phyloP scores from a whole-genome alignment of 1,140 invertebrate genomes.

The Mactra quadrangularis region DNA sequence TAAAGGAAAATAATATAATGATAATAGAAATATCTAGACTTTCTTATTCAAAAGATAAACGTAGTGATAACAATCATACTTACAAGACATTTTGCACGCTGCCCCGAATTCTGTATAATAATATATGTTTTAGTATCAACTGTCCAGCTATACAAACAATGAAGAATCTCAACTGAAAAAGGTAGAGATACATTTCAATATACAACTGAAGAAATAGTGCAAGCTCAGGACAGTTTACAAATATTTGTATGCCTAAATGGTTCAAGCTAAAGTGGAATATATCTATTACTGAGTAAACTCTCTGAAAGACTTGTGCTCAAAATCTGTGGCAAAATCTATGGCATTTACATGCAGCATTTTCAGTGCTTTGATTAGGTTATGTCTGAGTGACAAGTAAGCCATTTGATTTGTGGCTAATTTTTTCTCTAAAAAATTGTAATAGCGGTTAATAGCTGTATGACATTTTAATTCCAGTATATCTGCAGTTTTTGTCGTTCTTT shows the following conservation, averaged over 20 bases:
- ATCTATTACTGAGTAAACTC: background rate
- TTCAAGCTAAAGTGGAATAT: background rate
- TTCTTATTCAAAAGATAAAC: too few species aligned
- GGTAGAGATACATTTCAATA: too few species aligned
- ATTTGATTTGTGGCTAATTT: background rate
- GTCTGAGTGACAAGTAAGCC: background rate
- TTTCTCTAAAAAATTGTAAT: background rate
- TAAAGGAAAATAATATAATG: too few species aligned
- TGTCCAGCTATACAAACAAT: conserved; percentile 61
- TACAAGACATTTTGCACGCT: conserved; percentile 51
- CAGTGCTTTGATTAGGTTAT: background rate
- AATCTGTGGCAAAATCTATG: too few species aligned
- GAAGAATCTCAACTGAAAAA: conserved; percentile 62
- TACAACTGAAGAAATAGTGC: too few species aligned
- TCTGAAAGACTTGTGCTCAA: too few species aligned
- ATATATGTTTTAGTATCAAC: conserved; percentile 50
- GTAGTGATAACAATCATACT: too few species aligned
- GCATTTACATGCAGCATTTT: background rate
- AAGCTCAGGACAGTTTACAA: too few species aligned
- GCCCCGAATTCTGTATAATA: conserved; percentile 51
- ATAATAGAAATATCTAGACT: too few species aligned
- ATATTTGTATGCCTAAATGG: too few species aligned
- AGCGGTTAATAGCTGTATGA: background rate
- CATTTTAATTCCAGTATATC: background rate
- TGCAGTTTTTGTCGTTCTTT: too few species aligned